Percentiles rank a stretch among this genome's conserved stretches.
phyloP scores from a whole-genome alignment of 1,140 invertebrate species.

The Coptotermes formosanus region DNA sequence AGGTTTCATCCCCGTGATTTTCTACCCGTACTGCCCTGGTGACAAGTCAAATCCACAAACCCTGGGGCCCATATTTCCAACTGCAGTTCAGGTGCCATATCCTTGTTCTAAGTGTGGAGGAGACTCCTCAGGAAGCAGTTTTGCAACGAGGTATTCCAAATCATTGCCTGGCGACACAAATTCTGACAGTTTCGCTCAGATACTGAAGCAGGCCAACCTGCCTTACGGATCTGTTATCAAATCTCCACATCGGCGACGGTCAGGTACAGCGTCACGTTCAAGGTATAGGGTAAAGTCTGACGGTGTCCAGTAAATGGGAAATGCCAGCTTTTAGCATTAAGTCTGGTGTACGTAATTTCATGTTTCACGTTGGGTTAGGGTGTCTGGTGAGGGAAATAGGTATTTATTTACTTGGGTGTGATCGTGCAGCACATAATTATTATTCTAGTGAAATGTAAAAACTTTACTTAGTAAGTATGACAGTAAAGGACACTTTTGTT shows the following conservation, averaged over 20 bases:
- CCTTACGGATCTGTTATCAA: not conserved
- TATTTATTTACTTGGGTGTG: not conserved
- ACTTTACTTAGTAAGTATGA: not conserved
- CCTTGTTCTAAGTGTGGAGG: constrained; percentile 39
- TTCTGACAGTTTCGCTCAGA: constrained; percentile 25
- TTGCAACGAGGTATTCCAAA: not conserved
- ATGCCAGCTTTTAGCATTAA: too few species aligned
- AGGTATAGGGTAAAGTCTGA: not conserved
- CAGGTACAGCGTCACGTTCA: not conserved
- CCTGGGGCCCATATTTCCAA: constrained; percentile 55
- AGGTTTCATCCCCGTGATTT: constrained; percentile 59
- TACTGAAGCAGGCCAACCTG: constrained; percentile 20
- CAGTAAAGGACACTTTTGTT: not conserved
- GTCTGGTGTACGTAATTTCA: too few species aligned
- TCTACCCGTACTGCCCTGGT: constrained; percentile 55
- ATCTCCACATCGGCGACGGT: not conserved
- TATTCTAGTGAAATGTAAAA: too few species aligned
- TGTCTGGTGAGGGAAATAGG: not conserved
- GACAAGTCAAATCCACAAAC: constrained; percentile 46
- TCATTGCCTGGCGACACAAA: not conserved
- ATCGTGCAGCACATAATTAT: not conserved
- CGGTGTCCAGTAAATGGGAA: too few species aligned
- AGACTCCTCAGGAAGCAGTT: not conserved
- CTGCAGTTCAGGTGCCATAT: constrained; percentile 52
- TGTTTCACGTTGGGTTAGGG: not conserved